phyloP scores from a whole-genome alignment of 2,113 vertebrate species.

The Triplophysa siluroides region DNA sequence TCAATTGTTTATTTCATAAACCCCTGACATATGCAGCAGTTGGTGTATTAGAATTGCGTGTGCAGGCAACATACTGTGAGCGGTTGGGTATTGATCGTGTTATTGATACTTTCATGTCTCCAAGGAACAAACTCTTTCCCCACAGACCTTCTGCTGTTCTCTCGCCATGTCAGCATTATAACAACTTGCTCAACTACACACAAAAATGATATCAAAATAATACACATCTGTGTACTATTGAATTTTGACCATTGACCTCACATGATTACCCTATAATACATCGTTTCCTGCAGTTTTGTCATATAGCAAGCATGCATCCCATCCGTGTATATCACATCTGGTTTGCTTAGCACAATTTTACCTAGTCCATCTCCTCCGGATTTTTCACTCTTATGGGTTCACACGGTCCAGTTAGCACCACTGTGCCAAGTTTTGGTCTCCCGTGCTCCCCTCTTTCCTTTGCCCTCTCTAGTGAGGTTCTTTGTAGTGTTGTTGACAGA shows the following conservation, averaged over 20 bases:
- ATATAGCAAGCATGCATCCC: neutral
- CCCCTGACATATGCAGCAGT: conserved; percentile 15
- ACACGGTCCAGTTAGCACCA: conserved; percentile 50
- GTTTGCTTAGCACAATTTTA: conserved; percentile 3
- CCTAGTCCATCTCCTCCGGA: conserved; percentile 29
- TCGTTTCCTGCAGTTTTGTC: neutral
- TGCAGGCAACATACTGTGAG: conserved; percentile 42
- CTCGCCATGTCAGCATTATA: neutral
- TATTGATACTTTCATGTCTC: conserved; percentile 51
- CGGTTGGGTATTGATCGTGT: conserved; percentile 52
- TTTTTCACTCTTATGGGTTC: conserved; percentile 30
- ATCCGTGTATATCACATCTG: neutral
- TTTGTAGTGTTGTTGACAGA: conserved; percentile 51
- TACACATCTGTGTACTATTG: neutral
- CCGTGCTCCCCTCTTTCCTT: conserved; percentile 39
- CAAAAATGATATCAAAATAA: too few species aligned
- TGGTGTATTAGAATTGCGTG: neutral
- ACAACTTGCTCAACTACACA: neutral
- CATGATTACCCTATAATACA: neutral
- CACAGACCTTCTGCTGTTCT: conserved; percentile 40
- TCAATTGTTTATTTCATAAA: neutral
- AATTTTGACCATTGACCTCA: neutral
- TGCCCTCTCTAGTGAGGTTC: conserved; percentile 36
- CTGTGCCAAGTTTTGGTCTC: conserved; percentile 50
- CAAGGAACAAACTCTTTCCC: conserved; percentile 34